Conservation (phyloP, 2,797 vertebrate genomes). For the Lateolabrax maculatus region DNA sequence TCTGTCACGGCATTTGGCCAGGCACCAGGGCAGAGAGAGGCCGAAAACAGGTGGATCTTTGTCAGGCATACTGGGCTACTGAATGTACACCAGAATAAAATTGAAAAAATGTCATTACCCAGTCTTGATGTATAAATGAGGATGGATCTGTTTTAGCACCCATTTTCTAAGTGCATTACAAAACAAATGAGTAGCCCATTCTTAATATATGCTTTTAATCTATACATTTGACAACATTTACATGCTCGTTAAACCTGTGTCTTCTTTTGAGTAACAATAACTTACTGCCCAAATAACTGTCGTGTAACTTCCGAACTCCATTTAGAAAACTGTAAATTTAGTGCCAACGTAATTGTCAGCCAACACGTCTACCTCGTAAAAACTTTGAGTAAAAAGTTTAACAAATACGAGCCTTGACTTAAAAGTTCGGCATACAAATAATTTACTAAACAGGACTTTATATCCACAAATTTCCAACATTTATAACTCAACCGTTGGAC, state of each 20-base stretch:
- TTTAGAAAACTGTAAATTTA: neutral
- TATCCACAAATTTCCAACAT: neutral
- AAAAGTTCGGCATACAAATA: neutral
- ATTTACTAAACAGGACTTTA: accelerated
- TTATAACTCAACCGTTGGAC: neutral
- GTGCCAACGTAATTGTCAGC: neutral
- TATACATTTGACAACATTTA: neutral
- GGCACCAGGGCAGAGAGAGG: too few relatives aligned
- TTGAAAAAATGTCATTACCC: neutral
- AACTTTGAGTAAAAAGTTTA: too few relatives aligned
- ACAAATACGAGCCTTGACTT: neutral
- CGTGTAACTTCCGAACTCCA: neutral
- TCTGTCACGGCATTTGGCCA: too few relatives aligned
- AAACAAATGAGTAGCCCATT: too few relatives aligned
- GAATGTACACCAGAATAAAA: neutral
- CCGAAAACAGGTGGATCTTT: neutral
- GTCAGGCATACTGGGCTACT: neutral
- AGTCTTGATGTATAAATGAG: too few relatives aligned
- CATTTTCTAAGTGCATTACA: too few relatives aligned
- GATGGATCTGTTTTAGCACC: too few relatives aligned
- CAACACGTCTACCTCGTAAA: neutral
- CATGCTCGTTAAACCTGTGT: neutral
- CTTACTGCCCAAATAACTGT: neutral
- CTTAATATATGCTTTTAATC: neutral
- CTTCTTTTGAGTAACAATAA: neutral